Base-by-base conservation (phyloP, 2,888 invertebrate species). In the Pheosia gnoma region DNA sequence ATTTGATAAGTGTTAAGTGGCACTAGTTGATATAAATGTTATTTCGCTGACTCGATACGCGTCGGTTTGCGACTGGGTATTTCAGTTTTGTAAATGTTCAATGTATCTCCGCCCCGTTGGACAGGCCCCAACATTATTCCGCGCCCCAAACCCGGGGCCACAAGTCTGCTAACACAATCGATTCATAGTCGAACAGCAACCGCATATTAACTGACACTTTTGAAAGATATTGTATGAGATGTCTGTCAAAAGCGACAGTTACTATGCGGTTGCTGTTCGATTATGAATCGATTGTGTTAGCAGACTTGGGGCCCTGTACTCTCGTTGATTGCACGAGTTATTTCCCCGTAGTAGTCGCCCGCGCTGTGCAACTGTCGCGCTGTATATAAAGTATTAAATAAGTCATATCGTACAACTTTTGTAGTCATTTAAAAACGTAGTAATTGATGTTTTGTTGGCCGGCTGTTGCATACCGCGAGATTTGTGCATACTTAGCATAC, bases 371-470 rank as follows among this genome's bases (percentile, higher is more conserved):
- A 60, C 69, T 61, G 60, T 59, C 68, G 67, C 68, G 71, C 54
- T 76, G 69, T 74, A 80, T 80, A 78, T 82, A 78, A 78, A 79
- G 72, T 84, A 81, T 81, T 77, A 75, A 68, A 67, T 83, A 83
- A 86, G 84, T 84, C 76, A 80, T 80, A 80, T 83, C 82, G 87
- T 86, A 85, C 86, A 87, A 87, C 76, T 77, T 73, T 76, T 64
- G 72, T 85, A 83, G 86, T 85, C 84, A 82, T 78, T 72, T 78
- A 76, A 67, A 25, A 74, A 67, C 65, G 72, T 77, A 77, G 73
- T 73, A 68, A 75, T 71, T 64, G 67, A 65, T 66, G 57, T 54
- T 64, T 57, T 54, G 47, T 52, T 36, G 9, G 60, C 62, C 67
- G 65, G 66, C 39, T 57, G 61, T 47, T 63, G 57, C 36, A 68